Evolutionary conservation across 2,888 invertebrate genomes (phyloP), one percentile per base, ranked within the genome.

Genomic region (Prosopocoilus inquinatus): DNA sequence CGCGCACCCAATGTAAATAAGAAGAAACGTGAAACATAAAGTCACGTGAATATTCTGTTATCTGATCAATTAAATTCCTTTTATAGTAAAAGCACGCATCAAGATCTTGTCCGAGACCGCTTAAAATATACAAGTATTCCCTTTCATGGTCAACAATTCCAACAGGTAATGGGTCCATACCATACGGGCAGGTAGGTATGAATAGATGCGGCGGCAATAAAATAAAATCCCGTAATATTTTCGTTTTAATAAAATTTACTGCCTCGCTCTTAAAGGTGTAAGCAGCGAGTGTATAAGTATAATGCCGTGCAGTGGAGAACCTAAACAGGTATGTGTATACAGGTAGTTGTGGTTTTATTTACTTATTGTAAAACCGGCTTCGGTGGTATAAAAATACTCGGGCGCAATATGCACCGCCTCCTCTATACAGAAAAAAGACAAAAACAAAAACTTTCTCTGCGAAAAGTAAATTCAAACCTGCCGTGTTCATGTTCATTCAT

Each of bases 331-430:
- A 53, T 41, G 47, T 41, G 47, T 46, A 47, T 38, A 58, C 58
- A 58, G 58, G 58, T 58, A 58, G 58, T 55, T 52, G 46, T 45
- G 35, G 53, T 47, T 51, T 51, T 55, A 58, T 58, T 58, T 58
- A 49, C 54, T 55, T 51, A 55, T 47, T 43, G 51, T 58, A 53
- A 53, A 55, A 54, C 50, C 50, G 54, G 58, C 58, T 55, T 44
- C 32, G 12, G 50, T 28, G 51, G 35, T 51, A 41, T 47, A 58
- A 35, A 52, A 51, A 41, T 47, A 47, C 52, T 39, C 55, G 35
- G 28, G 38, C 41, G 45, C 52, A 49, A 50, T 53, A 48, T 53
- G 48, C 44, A 35, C 46, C 45, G 20, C 20, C 20, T 28, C 20
- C 20, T n/a, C n/a, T 48, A 57, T 38, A 50, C 20, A 50, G 50